These are phyloP conservation scores for Gallinago paraguaiae DNA, from an alignment of 2,113 vertebrate genomes.

Conservation along the genomic window DNA sequence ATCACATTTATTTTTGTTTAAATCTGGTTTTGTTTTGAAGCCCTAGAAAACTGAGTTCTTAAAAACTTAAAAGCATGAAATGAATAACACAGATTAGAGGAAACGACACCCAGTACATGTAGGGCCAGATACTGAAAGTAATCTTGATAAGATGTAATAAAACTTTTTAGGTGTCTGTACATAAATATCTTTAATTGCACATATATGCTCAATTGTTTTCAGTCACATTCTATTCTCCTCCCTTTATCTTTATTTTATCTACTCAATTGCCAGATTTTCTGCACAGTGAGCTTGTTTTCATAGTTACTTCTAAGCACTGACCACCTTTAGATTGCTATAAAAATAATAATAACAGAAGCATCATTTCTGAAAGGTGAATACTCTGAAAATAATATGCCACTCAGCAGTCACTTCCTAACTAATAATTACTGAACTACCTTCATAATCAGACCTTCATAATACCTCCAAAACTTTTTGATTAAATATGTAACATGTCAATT, in stretches of 20 bases:
- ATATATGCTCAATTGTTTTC: not conserved
- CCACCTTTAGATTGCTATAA: not conserved
- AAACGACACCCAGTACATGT: not conserved
- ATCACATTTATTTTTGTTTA: accelerated
- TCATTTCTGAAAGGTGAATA: not conserved
- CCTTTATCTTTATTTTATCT: not conserved
- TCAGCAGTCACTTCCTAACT: not conserved
- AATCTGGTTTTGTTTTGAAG: not conserved
- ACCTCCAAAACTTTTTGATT: not conserved
- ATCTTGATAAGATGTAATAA: not conserved
- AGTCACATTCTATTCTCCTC: not conserved
- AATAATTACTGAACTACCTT: not conserved
- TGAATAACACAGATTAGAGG: not conserved
- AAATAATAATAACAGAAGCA: not conserved
- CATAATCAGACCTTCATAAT: not conserved
- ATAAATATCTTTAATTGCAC: not conserved
- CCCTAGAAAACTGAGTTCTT: not conserved
- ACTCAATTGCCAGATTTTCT: not conserved
- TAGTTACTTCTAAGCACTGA: not conserved
- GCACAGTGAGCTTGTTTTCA: not conserved
- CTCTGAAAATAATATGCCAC: not conserved
- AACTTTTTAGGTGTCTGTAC: not conserved
- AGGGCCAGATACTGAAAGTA: not conserved
- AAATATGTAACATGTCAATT: not conserved
- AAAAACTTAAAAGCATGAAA: not conserved